A percentile compares a stretch with the other conserved stretches of the same genome.
Conservation (phyloP, 2,113 vertebrate genomes). For the Centropus unirufus region DNA sequence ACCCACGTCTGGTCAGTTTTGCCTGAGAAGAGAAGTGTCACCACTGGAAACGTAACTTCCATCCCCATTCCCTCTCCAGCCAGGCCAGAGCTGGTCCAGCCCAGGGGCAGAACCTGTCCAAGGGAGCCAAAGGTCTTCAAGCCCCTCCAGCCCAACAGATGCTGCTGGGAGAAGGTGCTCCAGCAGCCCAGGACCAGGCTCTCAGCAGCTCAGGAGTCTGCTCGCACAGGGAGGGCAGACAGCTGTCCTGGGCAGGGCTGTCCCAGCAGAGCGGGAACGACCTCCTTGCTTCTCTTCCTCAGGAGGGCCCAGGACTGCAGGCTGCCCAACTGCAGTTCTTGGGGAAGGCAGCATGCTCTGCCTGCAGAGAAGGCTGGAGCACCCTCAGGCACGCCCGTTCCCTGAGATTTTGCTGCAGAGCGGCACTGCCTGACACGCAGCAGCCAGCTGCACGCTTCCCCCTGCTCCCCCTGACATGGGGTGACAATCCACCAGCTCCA, state of each 20-base stretch:
- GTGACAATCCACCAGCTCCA: background rate
- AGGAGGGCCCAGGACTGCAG: background rate
- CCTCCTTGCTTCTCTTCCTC: accelerated
- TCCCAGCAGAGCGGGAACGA: background rate
- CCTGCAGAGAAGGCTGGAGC: background rate
- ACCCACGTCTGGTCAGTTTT: background rate
- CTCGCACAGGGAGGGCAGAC: background rate
- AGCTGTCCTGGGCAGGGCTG: background rate
- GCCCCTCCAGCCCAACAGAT: background rate
- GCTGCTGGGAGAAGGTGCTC: background rate
- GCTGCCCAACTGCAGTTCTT: background rate
- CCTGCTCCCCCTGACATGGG: background rate
- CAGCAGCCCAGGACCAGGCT: background rate
- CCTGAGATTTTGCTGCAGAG: background rate
- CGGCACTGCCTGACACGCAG: background rate
- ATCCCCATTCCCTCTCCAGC: background rate
- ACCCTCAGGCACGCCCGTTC: background rate
- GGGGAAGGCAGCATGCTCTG: background rate
- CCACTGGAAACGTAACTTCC: background rate
- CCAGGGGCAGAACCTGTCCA: background rate
- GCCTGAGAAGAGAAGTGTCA: background rate
- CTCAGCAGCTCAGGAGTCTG: background rate
- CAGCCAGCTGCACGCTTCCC: background rate
- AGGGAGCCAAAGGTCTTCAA: background rate
- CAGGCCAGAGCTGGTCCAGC: background rate